These are phyloP conservation scores for Nycticryphes semicollaris DNA, from an alignment of 2,113 vertebrate genomes.

Conservation along the genomic window DNA sequence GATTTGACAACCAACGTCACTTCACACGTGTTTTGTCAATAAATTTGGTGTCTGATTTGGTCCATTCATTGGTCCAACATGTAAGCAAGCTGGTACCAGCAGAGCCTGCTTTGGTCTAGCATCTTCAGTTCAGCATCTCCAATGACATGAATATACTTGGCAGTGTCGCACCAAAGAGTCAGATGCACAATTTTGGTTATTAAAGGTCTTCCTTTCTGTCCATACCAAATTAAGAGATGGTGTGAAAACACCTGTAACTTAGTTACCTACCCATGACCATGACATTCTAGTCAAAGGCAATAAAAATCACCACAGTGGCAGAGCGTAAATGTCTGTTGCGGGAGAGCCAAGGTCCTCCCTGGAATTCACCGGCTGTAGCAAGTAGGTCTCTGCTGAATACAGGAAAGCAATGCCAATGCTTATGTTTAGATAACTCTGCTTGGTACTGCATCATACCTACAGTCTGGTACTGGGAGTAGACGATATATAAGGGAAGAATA, in stretches of 20 bases:
- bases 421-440: neutral
- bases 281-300: neutral
- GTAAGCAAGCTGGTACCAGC: fast-evolving
- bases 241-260: neutral
- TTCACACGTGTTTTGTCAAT: neutral
- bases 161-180: neutral
- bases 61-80: fast-evolving
- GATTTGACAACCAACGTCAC: neutral
- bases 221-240: neutral
- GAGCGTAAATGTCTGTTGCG: neutral
- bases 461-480: neutral
- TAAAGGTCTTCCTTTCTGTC: neutral
- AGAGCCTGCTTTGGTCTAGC: neutral
- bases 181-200: neutral
- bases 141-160: neutral
- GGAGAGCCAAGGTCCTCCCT: neutral
- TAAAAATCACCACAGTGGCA: neutral
- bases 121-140: neutral
- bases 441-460: neutral
- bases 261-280: neutral
- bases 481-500: neutral
- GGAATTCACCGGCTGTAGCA: neutral
- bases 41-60: neutral
- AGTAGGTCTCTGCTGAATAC: neutral
- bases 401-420: neutral